These are phyloP conservation scores for Strix uralensis DNA, from an alignment of 2,113 vertebrate species.

Conservation along the genomic window DNA sequence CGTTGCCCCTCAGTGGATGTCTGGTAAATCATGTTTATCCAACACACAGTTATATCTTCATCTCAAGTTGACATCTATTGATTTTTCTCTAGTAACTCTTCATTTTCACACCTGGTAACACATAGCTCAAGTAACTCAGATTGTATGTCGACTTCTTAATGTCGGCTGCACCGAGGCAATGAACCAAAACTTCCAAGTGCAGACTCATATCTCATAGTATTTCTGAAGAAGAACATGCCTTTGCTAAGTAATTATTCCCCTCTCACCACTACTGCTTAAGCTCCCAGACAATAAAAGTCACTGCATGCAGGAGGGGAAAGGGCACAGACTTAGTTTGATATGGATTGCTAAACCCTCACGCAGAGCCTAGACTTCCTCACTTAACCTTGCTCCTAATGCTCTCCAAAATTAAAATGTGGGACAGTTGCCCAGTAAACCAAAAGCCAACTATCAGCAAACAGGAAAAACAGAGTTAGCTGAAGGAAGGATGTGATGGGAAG, in stretches of 20 bases:
- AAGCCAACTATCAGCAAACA: background rate
- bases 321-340: background rate
- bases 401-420: background rate
- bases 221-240: background rate
- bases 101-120: background rate
- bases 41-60: background rate
- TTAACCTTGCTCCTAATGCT: background rate
- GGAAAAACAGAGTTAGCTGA: background rate
- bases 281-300: background rate
- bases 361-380: background rate
- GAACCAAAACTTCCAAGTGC: background rate
- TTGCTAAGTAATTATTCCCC: background rate
- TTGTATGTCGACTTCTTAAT: accelerated
- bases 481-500: background rate
- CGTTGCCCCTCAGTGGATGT: too few relatives aligned
- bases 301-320: background rate
- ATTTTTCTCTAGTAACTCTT: background rate
- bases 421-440: background rate
- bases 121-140: background rate
- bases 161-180: accelerated
- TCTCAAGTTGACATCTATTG: background rate
- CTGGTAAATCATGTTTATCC: background rate
- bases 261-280: background rate
- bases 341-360: background rate
- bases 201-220: background rate